These are phyloP conservation scores for Murina feae DNA, from an alignment of 2,113 vertebrate species.

Conservation along the genomic window DNA sequence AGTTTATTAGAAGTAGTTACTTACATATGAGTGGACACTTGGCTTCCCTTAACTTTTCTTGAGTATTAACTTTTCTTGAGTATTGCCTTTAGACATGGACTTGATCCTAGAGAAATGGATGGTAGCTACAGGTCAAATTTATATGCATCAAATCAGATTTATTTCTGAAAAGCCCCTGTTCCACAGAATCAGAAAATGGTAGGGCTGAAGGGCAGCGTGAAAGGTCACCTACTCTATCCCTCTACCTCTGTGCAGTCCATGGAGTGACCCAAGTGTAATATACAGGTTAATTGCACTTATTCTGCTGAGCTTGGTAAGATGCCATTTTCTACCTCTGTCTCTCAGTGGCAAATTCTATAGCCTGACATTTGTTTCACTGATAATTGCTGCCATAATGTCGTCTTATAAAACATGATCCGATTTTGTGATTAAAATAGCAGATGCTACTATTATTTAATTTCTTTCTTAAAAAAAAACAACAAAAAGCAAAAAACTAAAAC, in stretches of 20 bases:
- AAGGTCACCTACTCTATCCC: neutral
- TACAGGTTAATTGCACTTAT: neutral
- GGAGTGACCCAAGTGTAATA: neutral
- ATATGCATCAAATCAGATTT: neutral
- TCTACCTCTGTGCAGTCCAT: neutral
- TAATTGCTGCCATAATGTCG: conserved; percentile 23
- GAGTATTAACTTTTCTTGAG: neutral
- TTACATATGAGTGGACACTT: neutral
- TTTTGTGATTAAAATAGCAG: conserved; percentile 37
- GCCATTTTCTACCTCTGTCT: conserved; percentile 17
- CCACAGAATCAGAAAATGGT: conserved; percentile 17
- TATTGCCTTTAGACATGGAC: neutral
- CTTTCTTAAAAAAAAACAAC: neutral
- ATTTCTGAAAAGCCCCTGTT: neutral
- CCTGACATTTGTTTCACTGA: conserved; percentile 9
- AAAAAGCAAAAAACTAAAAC: neutral
- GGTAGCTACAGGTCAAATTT: neutral
- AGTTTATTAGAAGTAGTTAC: neutral
- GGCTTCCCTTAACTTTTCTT: neutral
- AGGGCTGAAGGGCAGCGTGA: neutral
- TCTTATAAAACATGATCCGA: conserved; percentile 28
- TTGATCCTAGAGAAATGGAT: neutral
- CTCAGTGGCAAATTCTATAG: neutral
- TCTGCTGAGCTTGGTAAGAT: neutral
- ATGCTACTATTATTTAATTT: conserved; percentile 5